Conservation (phyloP, 2,888 invertebrate species). For the Andrena dorsata region DNA sequence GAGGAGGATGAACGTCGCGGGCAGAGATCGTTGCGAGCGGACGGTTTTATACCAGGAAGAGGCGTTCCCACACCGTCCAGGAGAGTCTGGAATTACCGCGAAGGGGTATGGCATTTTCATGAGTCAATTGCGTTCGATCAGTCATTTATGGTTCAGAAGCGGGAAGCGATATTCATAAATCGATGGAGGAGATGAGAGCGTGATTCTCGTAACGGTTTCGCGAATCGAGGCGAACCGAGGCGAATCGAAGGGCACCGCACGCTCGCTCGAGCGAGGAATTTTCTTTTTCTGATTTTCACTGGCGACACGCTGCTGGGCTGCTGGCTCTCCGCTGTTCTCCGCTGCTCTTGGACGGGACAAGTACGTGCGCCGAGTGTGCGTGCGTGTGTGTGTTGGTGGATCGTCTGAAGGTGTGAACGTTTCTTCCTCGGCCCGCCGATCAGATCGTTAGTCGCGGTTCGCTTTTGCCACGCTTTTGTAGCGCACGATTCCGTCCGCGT, state of each 20-base stretch:
- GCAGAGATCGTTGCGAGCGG: conserved; percentile 43
- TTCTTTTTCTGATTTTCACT: conserved; percentile 19
- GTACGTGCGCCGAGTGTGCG: conserved; percentile 39
- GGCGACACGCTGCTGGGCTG: conserved; percentile 14
- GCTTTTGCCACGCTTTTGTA: conserved; percentile 23
- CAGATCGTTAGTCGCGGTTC: conserved; percentile 32
- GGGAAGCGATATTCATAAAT: conserved; percentile 71
- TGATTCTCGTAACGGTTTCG: conserved; percentile 15
- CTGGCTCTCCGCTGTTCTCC: neutral
- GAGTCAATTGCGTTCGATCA: conserved; percentile 73
- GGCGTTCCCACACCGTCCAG: conserved; percentile 74
- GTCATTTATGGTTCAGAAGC: conserved; percentile 71
- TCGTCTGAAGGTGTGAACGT: conserved; percentile 43
- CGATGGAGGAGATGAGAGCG: conserved; percentile 70
- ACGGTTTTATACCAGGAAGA: conserved; percentile 52
- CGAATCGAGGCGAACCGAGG: neutral
- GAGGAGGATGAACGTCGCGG: conserved; percentile 54
- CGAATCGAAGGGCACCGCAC: conserved; percentile 20
- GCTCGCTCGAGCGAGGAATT: conserved; percentile 11
- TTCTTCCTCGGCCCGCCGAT: conserved; percentile 36
- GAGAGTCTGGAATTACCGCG: conserved; percentile 80
- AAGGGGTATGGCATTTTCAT: conserved; percentile 81
- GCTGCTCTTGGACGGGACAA: conserved; percentile 4
- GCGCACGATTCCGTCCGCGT: conserved; percentile 12
- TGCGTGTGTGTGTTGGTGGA: conserved; percentile 49